Percentiles rank a stretch among this genome's conserved stretches.
Evolutionary conservation across 2,797 vertebrate species (phyloP).

Genomic region (Neomorphus geoffroyi): DNA sequence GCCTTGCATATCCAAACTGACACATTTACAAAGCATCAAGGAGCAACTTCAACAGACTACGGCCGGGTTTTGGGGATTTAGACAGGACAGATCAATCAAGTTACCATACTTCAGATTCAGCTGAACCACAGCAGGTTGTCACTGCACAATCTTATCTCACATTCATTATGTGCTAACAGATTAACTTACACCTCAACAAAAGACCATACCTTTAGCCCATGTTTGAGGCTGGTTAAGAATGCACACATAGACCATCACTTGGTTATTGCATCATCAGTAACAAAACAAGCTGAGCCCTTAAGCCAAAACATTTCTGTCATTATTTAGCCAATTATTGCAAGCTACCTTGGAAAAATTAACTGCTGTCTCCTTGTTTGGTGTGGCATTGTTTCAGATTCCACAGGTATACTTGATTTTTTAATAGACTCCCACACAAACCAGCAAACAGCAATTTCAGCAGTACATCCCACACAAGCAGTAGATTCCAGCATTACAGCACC

Average conservation of each 20-base stretch:
- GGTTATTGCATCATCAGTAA: background rate
- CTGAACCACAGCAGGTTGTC: background rate
- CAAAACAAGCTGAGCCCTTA: background rate
- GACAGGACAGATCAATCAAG: background rate
- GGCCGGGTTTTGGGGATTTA: background rate
- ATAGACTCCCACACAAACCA: background rate
- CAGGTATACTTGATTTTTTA: background rate
- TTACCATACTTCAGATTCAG: background rate
- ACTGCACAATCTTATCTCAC: background rate
- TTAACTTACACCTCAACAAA: background rate
- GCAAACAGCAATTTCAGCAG: background rate
- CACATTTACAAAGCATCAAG: background rate
- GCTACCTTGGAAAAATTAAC: background rate
- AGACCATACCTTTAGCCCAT: background rate
- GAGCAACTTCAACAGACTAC: background rate
- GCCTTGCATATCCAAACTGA: background rate
- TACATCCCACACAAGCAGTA: background rate
- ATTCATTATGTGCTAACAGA: background rate
- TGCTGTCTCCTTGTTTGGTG: background rate
- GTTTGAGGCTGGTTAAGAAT: background rate
- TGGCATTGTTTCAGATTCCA: background rate
- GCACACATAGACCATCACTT: background rate
- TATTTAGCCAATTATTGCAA: background rate
- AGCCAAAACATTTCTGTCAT: background rate
- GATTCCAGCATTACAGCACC: background rate